Conservation (phyloP, 2,797 vertebrate genomes). For the Sebastes nivosus region DNA sequence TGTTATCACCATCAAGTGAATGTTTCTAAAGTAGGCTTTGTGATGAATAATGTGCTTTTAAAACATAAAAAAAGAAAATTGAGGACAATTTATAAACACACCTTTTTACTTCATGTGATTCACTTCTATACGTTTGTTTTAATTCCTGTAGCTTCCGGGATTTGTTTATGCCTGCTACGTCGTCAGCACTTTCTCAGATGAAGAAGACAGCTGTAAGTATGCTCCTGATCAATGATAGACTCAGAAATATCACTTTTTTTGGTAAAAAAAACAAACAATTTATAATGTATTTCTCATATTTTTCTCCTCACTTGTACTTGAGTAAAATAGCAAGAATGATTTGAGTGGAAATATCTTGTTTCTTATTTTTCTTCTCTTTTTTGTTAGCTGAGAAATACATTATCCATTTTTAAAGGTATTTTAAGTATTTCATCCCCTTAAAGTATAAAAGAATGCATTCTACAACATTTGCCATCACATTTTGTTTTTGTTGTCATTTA, state of each 20-base stretch:
- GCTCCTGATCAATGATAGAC: background rate
- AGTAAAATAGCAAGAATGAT: no score
- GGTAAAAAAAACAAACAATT: background rate
- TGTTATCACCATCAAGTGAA: background rate
- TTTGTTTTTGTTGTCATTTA: background rate
- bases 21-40: background rate
- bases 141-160: slow-evolving; percentile 80
- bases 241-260: background rate
- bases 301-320: no score
- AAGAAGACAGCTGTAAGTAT: slow-evolving; percentile 92
- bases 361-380: no score
- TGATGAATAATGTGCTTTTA: background rate
- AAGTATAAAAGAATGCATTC: background rate
- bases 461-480: background rate
- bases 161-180: slow-evolving; percentile 88
- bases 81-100: background rate
- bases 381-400: no score
- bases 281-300: background rate
- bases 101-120: background rate
- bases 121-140: slow-evolving; percentile 26
- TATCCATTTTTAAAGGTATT: background rate
- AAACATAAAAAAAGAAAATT: background rate
- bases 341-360: no score
- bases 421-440: background rate
- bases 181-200: slow-evolving; percentile 86